These are phyloP conservation scores for Dryobates pubescens DNA, from an alignment of 2,797 vertebrate genomes.

Conservation along the genomic window DNA sequence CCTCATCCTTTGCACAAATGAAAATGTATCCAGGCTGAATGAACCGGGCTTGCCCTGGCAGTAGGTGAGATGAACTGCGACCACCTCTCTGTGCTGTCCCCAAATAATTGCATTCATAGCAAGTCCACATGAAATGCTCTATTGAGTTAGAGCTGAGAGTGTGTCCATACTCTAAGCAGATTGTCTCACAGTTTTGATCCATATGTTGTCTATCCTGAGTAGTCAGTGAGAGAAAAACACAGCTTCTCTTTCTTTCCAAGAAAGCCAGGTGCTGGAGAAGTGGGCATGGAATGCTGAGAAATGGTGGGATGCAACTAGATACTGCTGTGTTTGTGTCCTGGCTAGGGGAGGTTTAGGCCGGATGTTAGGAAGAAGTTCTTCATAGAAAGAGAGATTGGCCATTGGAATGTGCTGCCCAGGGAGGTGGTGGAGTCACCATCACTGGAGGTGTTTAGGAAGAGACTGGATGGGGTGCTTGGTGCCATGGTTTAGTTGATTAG, in stretches of 20 bases:
- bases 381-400: too few relatives aligned
- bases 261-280: background rate
- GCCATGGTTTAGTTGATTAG: too few relatives aligned
- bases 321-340: background rate
- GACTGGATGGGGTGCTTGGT: too few relatives aligned
- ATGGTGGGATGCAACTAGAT: background rate
- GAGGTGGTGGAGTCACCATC: too few relatives aligned
- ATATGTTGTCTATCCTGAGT: constrained; percentile 65
- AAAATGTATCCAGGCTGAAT: background rate
- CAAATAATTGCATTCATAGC: background rate
- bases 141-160: constrained; percentile 5
- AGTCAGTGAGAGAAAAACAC: constrained; percentile 42
- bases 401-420: too few relatives aligned
- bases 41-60: background rate
- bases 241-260: constrained; percentile 50
- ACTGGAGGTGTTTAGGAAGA: too few relatives aligned
- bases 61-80: background rate
- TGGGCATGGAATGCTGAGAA: background rate
- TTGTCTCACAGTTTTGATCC: constrained; percentile 57
- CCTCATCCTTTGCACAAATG: background rate
- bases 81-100: background rate
- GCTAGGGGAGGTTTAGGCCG: too few relatives aligned
- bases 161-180: constrained; percentile 54
- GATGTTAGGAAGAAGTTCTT: too few relatives aligned
- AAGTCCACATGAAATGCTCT: background rate